phyloP scores from a whole-genome alignment of 2,888 invertebrate species.

The Carabus problematicus region DNA sequence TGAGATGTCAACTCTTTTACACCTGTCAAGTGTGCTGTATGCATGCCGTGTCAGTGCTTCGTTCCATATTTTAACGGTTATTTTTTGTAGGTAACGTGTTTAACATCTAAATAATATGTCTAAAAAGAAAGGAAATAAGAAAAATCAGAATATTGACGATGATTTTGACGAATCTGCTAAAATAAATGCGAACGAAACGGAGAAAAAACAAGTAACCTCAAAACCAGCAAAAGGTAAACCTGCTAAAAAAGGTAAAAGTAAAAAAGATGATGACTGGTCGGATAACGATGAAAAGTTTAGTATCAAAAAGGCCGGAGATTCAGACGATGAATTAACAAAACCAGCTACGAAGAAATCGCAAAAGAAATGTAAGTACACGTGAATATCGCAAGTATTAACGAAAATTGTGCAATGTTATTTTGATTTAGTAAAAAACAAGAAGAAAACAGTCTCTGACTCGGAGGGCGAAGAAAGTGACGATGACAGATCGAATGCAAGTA shows the following conservation, averaged over 20 bases:
- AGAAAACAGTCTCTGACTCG: conserved; percentile 57
- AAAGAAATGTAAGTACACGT: conserved; percentile 60
- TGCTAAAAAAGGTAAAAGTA: conserved; percentile 46
- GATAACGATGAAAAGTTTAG: conserved; percentile 51
- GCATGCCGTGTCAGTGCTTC: conserved; percentile 5
- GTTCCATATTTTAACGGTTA: conserved; percentile 28
- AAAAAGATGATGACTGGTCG: conserved; percentile 47
- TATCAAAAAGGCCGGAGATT: conserved; percentile 43
- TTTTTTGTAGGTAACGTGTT: conserved; percentile 22
- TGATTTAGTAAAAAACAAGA: conserved; percentile 59
- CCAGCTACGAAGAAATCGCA: conserved; percentile 61
- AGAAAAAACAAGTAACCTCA: conserved; percentile 60
- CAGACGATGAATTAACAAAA: conserved; percentile 55
- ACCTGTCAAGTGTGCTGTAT: conserved; percentile 16
- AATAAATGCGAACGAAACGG: conserved; percentile 50
- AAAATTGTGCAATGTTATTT: too few relatives aligned
- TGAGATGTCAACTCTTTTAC: not conserved
- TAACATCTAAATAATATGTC: conserved; percentile 60
- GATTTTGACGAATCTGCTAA: conserved; percentile 60
- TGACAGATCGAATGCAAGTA: conserved; percentile 43
- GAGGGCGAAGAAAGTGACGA: conserved; percentile 58
- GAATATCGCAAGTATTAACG: not conserved
- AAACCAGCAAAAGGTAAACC: conserved; percentile 58
- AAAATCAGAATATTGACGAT: conserved; percentile 65
- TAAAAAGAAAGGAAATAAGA: conserved; percentile 67